Evolutionary conservation across 2,113 vertebrate genomes (phyloP), one percentile per base, ranked within the genome.

Genomic region (Phaethornis superciliosus): DNA sequence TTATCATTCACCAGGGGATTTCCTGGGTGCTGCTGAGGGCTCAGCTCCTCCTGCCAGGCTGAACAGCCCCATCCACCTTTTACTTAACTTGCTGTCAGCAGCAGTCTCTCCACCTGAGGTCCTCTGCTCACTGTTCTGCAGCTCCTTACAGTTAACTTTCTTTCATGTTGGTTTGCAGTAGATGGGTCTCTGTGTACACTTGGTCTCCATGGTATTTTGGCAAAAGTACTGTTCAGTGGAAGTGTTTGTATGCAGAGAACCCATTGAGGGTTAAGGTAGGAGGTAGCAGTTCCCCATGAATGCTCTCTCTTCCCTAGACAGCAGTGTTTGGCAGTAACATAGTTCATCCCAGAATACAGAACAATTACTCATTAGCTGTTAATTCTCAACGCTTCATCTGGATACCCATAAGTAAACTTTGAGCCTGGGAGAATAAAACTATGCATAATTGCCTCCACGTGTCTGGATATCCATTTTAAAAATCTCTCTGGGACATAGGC

Each of bases 401-500:
- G 33, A 21, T 52, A 54, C 33, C 71, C 37, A 4, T 37, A 72
- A 74, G 67, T 78, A 68, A 74, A 64, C 52, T 77, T 46, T 1
- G 62, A 68, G 46, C 56, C 44, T 55, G 47, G 37, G 51, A 64
- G 63, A 37, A 15, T 19, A 46, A 62, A 22, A 1, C 20, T 27
- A 32, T 0, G 1, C 1, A 0, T 55, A 47, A 52, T n/a, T 64
- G 19, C n/a, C 13, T 17, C 30, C 19, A 7, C 10, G 0, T 30
- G 12, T 10, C 30, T 85, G 40, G 46, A 28, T 55, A 54, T 11
- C 10, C 37, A 47, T 15, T 8, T 71, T 2, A 30, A 80, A 33
- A 19, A 5, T 2, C 7, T 14, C 15, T 32, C 12, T 52, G 42
- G 26, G 22, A 7, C 7, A 0, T 10, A 19, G 35, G 16, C 9